Conservation (phyloP, 2,797 vertebrate species). For the Bryconaethiops microstoma region DNA sequence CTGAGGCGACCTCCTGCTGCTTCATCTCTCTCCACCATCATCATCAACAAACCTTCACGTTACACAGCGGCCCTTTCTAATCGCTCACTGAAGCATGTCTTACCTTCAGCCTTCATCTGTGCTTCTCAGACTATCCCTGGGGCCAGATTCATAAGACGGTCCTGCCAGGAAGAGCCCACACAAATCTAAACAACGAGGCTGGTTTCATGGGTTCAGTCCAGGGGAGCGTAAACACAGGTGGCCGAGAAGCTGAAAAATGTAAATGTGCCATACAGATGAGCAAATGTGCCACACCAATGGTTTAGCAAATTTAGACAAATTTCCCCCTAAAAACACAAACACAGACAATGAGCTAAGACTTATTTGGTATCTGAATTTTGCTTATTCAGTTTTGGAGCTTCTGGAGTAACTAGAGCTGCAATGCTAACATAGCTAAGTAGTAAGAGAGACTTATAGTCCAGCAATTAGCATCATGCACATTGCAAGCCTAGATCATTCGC, state of each 20-base stretch:
- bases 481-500: neutral
- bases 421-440: neutral
- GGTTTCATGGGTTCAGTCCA: slow-evolving; percentile 39
- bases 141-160: slow-evolving; percentile 7
- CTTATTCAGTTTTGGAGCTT: neutral
- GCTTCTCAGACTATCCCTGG: neutral
- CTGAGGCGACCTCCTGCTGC: slow-evolving; percentile 47
- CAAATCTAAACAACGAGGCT: slow-evolving; percentile 49
- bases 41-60: slow-evolving; percentile 64
- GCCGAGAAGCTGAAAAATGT: slow-evolving; percentile 14
- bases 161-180: slow-evolving; percentile 44
- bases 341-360: neutral
- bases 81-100: slow-evolving; percentile 4
- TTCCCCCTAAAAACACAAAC: too few relatives aligned
- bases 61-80: slow-evolving; percentile 48
- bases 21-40: slow-evolving; percentile 55
- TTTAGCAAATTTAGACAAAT: neutral
- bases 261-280: slow-evolving; percentile 27
- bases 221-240: slow-evolving; percentile 66
- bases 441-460: neutral
- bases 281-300: slow-evolving; percentile 28
- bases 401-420: neutral
- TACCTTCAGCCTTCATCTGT: neutral
- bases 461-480: too few relatives aligned
- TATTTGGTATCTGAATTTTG: neutral